phyloP scores from a whole-genome alignment of 2,888 invertebrate genomes.

The Scelioninae gen. 1 region DNA sequence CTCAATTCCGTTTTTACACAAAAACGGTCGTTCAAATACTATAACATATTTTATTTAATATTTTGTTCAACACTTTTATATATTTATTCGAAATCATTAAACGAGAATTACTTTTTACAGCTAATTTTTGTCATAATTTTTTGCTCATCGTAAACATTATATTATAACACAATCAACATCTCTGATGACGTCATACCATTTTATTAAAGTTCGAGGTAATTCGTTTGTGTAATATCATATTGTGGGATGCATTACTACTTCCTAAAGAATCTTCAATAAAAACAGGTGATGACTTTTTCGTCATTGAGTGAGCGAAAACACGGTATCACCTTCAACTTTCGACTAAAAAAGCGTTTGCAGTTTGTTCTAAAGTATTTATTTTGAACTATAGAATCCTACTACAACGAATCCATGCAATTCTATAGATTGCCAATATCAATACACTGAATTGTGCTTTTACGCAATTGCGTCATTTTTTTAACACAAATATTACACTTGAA shows the following conservation, averaged over 20 bases:
- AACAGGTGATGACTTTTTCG: slow-evolving; percentile 46
- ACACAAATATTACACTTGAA: slow-evolving; percentile 11
- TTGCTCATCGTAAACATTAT: background rate
- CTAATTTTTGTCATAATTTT: slow-evolving; percentile 25
- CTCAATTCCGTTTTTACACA: slow-evolving; percentile 5
- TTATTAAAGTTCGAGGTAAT: slow-evolving; percentile 47
- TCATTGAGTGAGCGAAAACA: slow-evolving; percentile 28
- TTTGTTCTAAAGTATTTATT: slow-evolving; percentile 48
- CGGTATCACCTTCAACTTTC: slow-evolving; percentile 41
- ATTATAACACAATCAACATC: slow-evolving; percentile 4
- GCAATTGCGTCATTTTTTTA: slow-evolving; percentile 17
- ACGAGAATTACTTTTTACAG: slow-evolving; percentile 5
- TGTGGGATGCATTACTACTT: slow-evolving; percentile 39
- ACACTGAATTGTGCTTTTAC: slow-evolving; percentile 23
- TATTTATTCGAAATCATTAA: background rate
- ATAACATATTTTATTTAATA: background rate
- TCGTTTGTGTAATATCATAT: slow-evolving; percentile 40
- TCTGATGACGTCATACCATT: slow-evolving; percentile 18
- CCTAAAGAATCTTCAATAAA: slow-evolving; percentile 41
- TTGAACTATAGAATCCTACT: slow-evolving; percentile 14
- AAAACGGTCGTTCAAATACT: slow-evolving; percentile 2
- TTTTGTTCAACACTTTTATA: background rate
- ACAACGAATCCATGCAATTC: slow-evolving; percentile 10
- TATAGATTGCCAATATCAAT: slow-evolving; percentile 36
- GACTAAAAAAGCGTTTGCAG: slow-evolving; percentile 15